Base-by-base conservation (phyloP, 2,888 invertebrate genomes). In the Ceramica pisi region DNA sequence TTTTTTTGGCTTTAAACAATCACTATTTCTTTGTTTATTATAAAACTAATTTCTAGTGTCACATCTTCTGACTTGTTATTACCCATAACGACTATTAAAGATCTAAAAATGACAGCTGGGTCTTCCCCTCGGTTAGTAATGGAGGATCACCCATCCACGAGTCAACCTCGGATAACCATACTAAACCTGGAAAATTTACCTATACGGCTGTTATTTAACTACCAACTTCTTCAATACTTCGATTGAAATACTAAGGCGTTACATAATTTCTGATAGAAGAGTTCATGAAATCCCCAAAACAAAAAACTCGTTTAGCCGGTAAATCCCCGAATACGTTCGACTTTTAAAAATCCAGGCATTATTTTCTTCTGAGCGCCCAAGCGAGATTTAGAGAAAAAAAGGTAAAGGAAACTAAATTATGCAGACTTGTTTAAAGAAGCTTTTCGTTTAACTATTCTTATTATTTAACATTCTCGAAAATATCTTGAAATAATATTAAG, bases 251-350 rank as follows among this genome's bases (percentile, higher is more conserved):
- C 21, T 50, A 48, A 63, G 38, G 12, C 5, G 26, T 48, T 21
- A 67, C 2, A 56, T 26, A 21, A 55, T 60, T 57, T 50, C 38
- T 12, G 14, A 62, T 44, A 23, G 9, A 41, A 16, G 9, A 12
- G 50, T 50, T 64, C 35, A 19, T 56, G 12, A 63, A 80, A 75
- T 62, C 81, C 53, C 62, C 38, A 46, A 80, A 77, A 67, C 80
- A 53, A 67, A 63, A 60, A 68, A 63, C 67, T 80, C 57, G 56
- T 81, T 76, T 53, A 65, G 64, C 44, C 63, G 35, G 68, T 56
- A 78, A 81, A 78, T 78, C 65, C 44, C 68, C 48, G 66, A 72
- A 72, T 53, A 38, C 62, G 35, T 72, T 81, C 72, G 72, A 81
- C 68, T 62, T 71, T 82, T 57, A 55, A 69, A 31, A 81, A 75